Evolutionary conservation across 2,888 invertebrate genomes (phyloP).

Genomic region (Teinopalpus imperialis): DNA sequence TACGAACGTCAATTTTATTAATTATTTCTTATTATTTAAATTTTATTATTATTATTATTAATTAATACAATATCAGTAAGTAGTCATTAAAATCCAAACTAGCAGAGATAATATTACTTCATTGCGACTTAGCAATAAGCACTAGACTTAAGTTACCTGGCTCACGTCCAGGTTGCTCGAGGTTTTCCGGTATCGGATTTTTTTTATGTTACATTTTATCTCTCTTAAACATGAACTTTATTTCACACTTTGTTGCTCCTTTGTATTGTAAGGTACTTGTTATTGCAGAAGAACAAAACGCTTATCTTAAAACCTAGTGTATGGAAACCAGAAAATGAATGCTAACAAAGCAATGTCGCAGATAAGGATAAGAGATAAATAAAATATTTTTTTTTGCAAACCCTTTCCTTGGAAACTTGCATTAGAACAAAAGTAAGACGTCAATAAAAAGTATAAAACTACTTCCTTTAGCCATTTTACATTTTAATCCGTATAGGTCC

Average conservation of each 20-base stretch:
- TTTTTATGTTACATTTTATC: conserved; percentile 34
- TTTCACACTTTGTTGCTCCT: conserved; percentile 29
- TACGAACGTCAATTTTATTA: too few relatives aligned
- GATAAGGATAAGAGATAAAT: conserved; percentile 48
- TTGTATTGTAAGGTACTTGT: conserved; percentile 30
- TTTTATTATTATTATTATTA: too few relatives aligned
- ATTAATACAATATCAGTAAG: too few relatives aligned
- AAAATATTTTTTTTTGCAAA: conserved; percentile 43
- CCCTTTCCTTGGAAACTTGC: conserved; percentile 34
- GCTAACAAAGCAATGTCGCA: conserved; percentile 39
- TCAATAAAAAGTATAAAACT: conserved; percentile 35
- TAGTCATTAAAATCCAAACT: too few relatives aligned
- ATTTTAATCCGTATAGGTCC: conserved; percentile 14
- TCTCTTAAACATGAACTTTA: conserved; percentile 13
- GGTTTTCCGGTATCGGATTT: not conserved
- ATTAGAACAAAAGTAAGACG: conserved; percentile 28
- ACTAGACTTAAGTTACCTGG: conserved; percentile 12
- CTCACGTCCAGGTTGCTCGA: conserved; percentile 6
- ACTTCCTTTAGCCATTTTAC: conserved; percentile 35
- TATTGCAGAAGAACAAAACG: conserved; percentile 36
- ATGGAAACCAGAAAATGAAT: conserved; percentile 43
- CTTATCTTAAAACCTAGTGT: conserved; percentile 46
- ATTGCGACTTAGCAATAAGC: conserved; percentile 2
- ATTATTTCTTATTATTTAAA: too few relatives aligned
- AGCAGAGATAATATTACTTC: too few relatives aligned